These are phyloP conservation scores for Steatocranus sp. DNA, from an alignment of 2,797 vertebrate genomes.

Conservation along the genomic window DNA sequence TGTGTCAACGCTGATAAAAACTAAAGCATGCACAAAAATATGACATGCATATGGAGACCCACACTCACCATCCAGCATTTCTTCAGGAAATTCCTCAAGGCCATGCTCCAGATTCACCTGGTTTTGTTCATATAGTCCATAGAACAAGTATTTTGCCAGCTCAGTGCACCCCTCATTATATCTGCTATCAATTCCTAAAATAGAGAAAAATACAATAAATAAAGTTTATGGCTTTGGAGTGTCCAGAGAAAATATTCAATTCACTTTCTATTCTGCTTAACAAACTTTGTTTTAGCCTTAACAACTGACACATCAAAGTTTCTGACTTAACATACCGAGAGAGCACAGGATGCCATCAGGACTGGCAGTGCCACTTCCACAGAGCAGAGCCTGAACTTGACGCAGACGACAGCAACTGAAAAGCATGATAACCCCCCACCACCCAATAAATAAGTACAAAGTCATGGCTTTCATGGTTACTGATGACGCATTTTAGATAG, in stretches of 20 bases:
- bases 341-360: slow-evolving; percentile 94
- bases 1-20: neutral
- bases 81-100: slow-evolving; percentile 87
- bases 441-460: neutral
- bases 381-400: slow-evolving; percentile 86
- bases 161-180: slow-evolving; percentile 96
- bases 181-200: slow-evolving; percentile 92
- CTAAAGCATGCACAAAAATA: neutral
- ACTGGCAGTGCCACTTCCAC: slow-evolving; percentile 64
- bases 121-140: slow-evolving; percentile 86
- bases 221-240: neutral
- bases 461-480: neutral
- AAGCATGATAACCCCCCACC: accelerated
- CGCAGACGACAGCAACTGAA: slow-evolving; percentile 87
- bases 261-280: neutral
- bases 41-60: neutral
- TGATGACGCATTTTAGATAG: neutral
- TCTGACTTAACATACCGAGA: slow-evolving; percentile 77
- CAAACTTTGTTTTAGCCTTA: neutral
- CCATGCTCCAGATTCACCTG: slow-evolving; percentile 78
- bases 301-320: neutral
- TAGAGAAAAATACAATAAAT: neutral
- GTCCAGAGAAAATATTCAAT: neutral
- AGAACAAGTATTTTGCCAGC: slow-evolving; percentile 92
- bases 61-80: slow-evolving; percentile 89